Evolutionary conservation across 2,797 vertebrate species (phyloP).

Genomic region (Leptodactylus fallax): DNA sequence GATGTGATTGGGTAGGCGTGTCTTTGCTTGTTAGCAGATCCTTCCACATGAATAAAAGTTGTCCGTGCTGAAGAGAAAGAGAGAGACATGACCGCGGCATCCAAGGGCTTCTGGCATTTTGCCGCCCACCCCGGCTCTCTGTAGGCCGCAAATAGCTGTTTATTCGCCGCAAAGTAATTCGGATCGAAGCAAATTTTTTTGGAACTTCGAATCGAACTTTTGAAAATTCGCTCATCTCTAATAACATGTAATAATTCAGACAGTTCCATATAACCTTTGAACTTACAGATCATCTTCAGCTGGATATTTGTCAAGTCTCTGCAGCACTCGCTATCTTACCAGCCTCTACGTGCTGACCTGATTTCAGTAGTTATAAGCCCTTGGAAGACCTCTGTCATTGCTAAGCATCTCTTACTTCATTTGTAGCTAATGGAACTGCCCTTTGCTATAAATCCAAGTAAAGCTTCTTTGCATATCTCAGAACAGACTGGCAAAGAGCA

Average conservation of each 20-base stretch:
- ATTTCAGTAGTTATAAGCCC: slow-evolving; percentile 31
- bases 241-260: neutral
- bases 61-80: no score
- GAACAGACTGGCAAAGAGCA: slow-evolving; percentile 35
- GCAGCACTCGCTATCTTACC: neutral
- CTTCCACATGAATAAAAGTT: no score
- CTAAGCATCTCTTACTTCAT: slow-evolving; percentile 48
- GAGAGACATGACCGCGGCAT: no score
- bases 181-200: no score
- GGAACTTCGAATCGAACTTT: no score
- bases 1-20: no score
- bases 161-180: no score
- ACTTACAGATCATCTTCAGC: neutral
- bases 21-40: no score
- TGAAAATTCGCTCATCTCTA: no score
- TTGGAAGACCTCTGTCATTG: slow-evolving; percentile 23
- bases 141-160: no score
- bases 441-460: slow-evolving; percentile 50
- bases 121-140: no score
- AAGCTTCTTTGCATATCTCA: slow-evolving; percentile 52
- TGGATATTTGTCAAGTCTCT: neutral
- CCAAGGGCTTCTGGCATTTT: no score
- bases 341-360: slow-evolving; percentile 6
- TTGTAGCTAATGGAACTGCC: slow-evolving; percentile 53
- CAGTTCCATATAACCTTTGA: neutral